Percentiles rank a stretch among this genome's conserved stretches.
These are phyloP conservation scores for Laterallus jamaicensis DNA, from an alignment of 2,113 vertebrate species.

Conservation along the genomic window DNA sequence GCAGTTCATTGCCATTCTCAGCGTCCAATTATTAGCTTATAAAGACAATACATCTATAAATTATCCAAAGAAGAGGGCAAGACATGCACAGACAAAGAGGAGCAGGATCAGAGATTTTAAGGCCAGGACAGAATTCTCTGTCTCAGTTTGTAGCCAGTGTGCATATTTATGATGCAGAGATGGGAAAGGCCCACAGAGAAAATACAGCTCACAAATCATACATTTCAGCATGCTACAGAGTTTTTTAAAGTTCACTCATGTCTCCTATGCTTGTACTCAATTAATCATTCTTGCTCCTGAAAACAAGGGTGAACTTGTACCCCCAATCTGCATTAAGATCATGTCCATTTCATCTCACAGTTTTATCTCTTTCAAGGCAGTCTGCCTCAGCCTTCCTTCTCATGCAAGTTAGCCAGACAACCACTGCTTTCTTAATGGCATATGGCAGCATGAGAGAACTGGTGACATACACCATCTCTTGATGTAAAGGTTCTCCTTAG, in stretches of 20 bases:
- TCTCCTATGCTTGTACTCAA: not conserved
- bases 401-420: not conserved
- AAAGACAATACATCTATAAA: not conserved
- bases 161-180: not conserved
- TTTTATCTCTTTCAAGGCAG: not conserved
- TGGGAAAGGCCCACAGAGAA: conserved; percentile 10
- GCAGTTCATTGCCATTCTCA: not conserved
- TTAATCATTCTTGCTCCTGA: conserved; percentile 42
- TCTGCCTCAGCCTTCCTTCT: not conserved
- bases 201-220: conserved; percentile 25
- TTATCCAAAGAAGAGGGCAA: not conserved
- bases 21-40: not conserved
- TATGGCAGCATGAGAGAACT: not conserved
- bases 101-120: not conserved
- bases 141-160: not conserved
- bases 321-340: not conserved
- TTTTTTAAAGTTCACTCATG: conserved; percentile 44
- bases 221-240: not conserved
- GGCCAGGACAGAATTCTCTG: not conserved
- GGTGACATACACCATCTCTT: not conserved
- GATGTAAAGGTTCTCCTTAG: not conserved
- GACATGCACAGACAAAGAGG: not conserved
- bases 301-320: not conserved
- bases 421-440: not conserved
- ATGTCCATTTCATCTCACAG: not conserved